These are phyloP conservation scores for Mechanitis mazaeus DNA, from an alignment of 2,888 invertebrate species.

Conservation along the genomic window DNA sequence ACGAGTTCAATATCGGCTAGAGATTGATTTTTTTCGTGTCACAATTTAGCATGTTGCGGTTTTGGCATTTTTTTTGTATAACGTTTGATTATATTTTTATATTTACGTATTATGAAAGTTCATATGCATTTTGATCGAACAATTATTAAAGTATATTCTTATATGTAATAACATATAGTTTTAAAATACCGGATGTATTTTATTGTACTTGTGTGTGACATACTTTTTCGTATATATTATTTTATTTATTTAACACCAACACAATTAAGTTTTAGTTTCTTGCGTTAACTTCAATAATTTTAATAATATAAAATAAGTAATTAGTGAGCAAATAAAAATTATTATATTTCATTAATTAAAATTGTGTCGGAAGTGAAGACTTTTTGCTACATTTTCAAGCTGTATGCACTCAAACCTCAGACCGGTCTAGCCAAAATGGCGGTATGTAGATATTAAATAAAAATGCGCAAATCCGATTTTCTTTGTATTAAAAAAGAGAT, in stretches of 20 bases:
- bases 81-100: conserved; percentile 8
- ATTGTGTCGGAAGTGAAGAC: neutral
- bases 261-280: no score
- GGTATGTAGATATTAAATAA: conserved; percentile 11
- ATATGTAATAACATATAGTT: no score
- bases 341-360: neutral
- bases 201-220: no score
- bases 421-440: conserved; percentile 22
- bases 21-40: conserved; percentile 60
- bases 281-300: no score
- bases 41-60: conserved; percentile 44
- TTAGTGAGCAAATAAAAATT: no score
- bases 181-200: no score
- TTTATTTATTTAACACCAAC: no score
- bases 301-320: no score
- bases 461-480: neutral
- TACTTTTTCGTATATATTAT: no score
- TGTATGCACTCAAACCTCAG: conserved; percentile 9
- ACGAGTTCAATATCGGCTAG: conserved; percentile 34
- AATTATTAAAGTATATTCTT: no score
- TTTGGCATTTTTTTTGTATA: conserved; percentile 32
- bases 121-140: no score
- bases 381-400: neutral
- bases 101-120: neutral
- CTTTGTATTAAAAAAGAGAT: no score